Base-by-base conservation (phyloP, 2,797 vertebrate genomes). In the Myripristis jacobus region DNA sequence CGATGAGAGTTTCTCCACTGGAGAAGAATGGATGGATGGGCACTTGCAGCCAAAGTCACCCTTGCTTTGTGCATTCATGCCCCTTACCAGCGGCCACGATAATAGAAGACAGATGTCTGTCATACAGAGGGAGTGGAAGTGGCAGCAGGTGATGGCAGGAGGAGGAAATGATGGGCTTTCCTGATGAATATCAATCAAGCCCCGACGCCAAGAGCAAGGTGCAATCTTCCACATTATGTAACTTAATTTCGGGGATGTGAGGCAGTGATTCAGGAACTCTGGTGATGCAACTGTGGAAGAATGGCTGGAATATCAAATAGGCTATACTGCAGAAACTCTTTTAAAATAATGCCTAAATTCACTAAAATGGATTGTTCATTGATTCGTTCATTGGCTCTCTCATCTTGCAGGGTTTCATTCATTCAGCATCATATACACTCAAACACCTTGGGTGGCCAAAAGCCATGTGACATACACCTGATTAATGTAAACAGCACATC, bases 1-100 rank as follows among this genome's bases (percentile, higher is more conserved):
- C 75, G 79, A 81, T 78, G 47, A 8, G 21, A 21, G 18, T 43
- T 64, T 7, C 31, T 75, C 66, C 51, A 4, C 12, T 27, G 5
- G 60, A 55, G 70, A n/a, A n/a, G 61, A 57, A 66, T 54, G 0
- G 7, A 66, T 34, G 29, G 18, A 15, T 50, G 22, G 36, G 13
- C 27, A 31, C 19, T 56, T 57, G 46, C 63, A 67, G 36, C 0
- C 34, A 57, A 61, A 72, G 27, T 55, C 22, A 48, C 12, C 2
- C 2, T 38, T 55, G 12, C 7, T 41, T 21, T 44, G 12, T 44
- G 31, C 12, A 50, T 22, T 11, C 38, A 54, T 57, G 34, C 44
- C 36, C 38, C 24, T 54, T 22, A 36, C 27, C 15, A 25, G 25
- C 19, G 51, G 47, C 47, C 44, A 36, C 11, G 15, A 34, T 56